These are phyloP conservation scores for Campylorhamphus procurvoides DNA, from an alignment of 2,113 vertebrate genomes.

Conservation along the genomic window DNA sequence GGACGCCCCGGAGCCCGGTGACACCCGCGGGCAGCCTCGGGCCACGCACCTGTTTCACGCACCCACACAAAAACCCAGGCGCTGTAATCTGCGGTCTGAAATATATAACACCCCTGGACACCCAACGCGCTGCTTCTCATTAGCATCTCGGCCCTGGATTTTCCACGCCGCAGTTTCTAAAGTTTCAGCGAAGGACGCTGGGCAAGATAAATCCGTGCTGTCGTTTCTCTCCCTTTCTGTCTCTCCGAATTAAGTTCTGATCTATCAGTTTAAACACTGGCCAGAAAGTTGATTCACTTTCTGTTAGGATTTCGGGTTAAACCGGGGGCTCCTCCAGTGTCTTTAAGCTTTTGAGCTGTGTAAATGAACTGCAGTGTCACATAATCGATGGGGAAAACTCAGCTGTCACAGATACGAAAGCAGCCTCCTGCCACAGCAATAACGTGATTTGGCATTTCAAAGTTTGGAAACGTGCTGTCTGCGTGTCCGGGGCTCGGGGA, in stretches of 20 bases:
- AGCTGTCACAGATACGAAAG: constrained; percentile 85
- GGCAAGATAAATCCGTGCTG: constrained; percentile 56
- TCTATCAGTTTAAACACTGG: constrained; percentile 54
- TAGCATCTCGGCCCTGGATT: neutral
- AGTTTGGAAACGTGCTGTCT: constrained; percentile 67
- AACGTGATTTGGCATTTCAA: constrained; percentile 78
- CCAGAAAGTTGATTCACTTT: constrained; percentile 62
- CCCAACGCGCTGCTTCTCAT: neutral
- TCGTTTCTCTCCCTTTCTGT: constrained; percentile 54
- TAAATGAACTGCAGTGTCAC: constrained; percentile 85
- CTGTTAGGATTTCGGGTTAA: constrained; percentile 49
- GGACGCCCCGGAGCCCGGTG: neutral
- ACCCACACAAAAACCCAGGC: neutral
- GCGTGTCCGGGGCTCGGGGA: neutral
- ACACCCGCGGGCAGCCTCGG: too few species aligned
- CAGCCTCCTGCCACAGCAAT: constrained; percentile 73
- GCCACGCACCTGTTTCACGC: neutral
- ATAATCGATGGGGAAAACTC: constrained; percentile 88
- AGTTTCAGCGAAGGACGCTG: constrained; percentile 28
- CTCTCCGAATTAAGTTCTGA: constrained; percentile 61
- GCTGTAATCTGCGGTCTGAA: neutral
- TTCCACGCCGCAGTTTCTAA: constrained; percentile 32
- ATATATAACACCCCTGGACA: neutral
- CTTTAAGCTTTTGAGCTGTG: constrained; percentile 59
- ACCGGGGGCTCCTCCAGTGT: constrained; percentile 53